Percentiles rank a stretch among this genome's conserved stretches.
phyloP scores from a whole-genome alignment of 92 coral and sea anemone species.

The Muricea muricata region DNA sequence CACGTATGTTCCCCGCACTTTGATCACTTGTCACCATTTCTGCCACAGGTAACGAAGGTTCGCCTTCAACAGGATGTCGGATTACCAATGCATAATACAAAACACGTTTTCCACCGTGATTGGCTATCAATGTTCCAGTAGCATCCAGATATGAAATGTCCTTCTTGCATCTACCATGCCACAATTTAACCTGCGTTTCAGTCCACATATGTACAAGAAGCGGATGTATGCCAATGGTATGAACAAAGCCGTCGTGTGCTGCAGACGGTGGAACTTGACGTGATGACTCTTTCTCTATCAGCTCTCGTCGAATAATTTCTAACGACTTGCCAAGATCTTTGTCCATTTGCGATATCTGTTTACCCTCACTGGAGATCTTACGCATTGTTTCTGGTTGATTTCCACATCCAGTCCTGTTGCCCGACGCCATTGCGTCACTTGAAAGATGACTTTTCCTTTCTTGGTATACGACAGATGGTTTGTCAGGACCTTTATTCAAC shows the following conservation, averaged over 20 bases:
- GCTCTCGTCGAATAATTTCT: background rate
- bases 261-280: background rate
- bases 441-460: background rate
- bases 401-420: slow-evolving; percentile 12
- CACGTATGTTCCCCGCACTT: slow-evolving; percentile 42
- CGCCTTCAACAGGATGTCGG: slow-evolving; percentile 32
- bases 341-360: slow-evolving; percentile 1
- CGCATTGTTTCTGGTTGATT: background rate
- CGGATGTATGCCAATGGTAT: slow-evolving; percentile 11
- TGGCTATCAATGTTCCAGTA: slow-evolving; percentile 48
- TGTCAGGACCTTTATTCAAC: slow-evolving; percentile 11
- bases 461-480: slow-evolving; percentile 22
- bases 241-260: background rate
- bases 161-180: slow-evolving; percentile 50
- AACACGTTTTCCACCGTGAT: slow-evolving; percentile 44
- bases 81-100: slow-evolving; percentile 55
- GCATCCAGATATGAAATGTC: slow-evolving; percentile 55
- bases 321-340: background rate
- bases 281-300: background rate
- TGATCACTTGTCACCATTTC: slow-evolving; percentile 50
- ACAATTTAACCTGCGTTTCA: slow-evolving; percentile 60
- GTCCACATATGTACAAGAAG: slow-evolving; percentile 60
- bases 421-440: slow-evolving; percentile 3
- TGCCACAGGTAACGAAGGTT: slow-evolving; percentile 56
- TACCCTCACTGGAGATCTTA: slow-evolving; percentile 13